Percentiles rank a stretch among this genome's conserved stretches.
Evolutionary conservation across 2,113 vertebrate genomes (phyloP).

Genomic region (Sinocyclocheilus grahami): DNA sequence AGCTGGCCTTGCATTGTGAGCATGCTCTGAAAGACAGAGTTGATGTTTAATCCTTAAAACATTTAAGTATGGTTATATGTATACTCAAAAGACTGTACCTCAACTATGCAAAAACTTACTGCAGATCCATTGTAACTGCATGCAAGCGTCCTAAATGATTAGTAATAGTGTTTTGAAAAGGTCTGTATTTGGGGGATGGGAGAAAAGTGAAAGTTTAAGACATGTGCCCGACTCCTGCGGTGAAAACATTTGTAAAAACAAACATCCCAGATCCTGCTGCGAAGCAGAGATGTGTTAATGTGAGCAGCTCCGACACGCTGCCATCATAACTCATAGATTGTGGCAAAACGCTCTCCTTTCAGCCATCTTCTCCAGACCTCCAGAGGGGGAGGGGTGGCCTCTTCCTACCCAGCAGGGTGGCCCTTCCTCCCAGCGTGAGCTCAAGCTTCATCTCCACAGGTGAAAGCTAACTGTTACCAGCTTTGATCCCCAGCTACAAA

Average conservation of each 20-base stretch:
- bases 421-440: constrained; percentile 70
- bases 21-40: background rate
- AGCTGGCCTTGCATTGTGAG: background rate
- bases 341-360: constrained; percentile 73
- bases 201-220: constrained; percentile 39
- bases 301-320: constrained; percentile 66
- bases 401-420: constrained; percentile 74
- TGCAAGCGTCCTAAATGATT: background rate
- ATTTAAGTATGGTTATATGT: background rate
- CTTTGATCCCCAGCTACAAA: constrained; percentile 81
- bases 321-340: constrained; percentile 70
- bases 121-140: background rate
- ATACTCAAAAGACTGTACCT: background rate
- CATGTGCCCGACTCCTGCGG: constrained; percentile 56
- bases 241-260: constrained; percentile 71
- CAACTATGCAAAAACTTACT: background rate
- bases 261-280: constrained; percentile 70
- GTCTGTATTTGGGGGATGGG: constrained; percentile 17
- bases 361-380: constrained; percentile 65
- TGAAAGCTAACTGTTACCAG: constrained; percentile 79
- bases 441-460: constrained; percentile 75
- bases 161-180: background rate
- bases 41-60: background rate
- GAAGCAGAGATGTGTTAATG: constrained; percentile 60
- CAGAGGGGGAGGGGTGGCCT: constrained; percentile 55